phyloP scores from a whole-genome alignment of 2,113 vertebrate species.

The Paraplagusia blochii region DNA sequence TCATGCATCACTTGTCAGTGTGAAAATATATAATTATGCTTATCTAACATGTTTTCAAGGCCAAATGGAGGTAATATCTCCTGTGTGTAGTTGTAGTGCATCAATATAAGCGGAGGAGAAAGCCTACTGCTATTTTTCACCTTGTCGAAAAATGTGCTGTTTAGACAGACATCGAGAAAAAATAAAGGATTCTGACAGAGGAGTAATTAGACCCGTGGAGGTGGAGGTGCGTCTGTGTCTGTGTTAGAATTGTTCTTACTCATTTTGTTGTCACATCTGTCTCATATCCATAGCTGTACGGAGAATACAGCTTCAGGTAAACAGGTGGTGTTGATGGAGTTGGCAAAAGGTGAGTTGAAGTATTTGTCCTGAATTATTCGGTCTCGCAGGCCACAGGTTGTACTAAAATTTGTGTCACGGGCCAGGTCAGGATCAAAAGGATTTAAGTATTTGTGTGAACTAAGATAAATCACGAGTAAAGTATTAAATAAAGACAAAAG shows the following conservation, averaged over 20 bases:
- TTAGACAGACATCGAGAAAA: slow-evolving; percentile 30
- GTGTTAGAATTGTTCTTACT: slow-evolving; percentile 6
- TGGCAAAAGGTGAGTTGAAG: too few relatives aligned
- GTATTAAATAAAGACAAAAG: too few relatives aligned
- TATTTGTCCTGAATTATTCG: too few relatives aligned
- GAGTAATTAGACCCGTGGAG: slow-evolving; percentile 46
- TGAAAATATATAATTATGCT: slow-evolving; percentile 54
- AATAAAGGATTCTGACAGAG: slow-evolving; percentile 23
- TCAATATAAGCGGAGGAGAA: slow-evolving; percentile 41
- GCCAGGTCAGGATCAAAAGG: too few relatives aligned
- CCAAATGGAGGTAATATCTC: slow-evolving; percentile 47
- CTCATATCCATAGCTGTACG: too few relatives aligned
- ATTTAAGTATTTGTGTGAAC: too few relatives aligned
- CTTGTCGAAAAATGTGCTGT: slow-evolving; percentile 34
- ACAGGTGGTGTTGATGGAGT: too few relatives aligned
- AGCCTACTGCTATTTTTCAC: slow-evolving; percentile 43
- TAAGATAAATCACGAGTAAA: too few relatives aligned
- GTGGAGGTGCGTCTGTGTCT: slow-evolving; percentile 13
- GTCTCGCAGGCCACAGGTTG: too few relatives aligned
- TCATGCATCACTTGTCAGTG: slow-evolving; percentile 46
- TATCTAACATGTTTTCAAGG: slow-evolving; percentile 49
- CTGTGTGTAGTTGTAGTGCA: slow-evolving; percentile 46
- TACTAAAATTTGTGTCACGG: too few relatives aligned
- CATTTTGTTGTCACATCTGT: slow-evolving; percentile 20
- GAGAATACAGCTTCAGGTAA: too few relatives aligned